Evolutionary conservation across 1,140 invertebrate genomes (phyloP).

Genomic region (Nixonia krombeini): DNA sequence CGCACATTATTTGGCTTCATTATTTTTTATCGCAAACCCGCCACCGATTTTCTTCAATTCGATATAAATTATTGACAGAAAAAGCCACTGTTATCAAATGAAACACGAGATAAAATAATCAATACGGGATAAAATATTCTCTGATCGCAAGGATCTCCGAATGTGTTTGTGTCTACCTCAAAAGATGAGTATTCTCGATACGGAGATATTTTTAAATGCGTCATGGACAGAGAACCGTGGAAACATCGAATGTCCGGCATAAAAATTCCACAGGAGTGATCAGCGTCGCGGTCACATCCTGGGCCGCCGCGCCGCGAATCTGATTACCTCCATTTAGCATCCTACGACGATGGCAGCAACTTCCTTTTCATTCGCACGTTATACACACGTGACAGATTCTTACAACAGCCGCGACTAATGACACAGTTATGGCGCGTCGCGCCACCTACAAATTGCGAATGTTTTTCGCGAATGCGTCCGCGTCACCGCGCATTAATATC

Average conservation of each 20-base stretch:
- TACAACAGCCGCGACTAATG: constrained; percentile 28
- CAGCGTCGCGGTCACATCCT: constrained; percentile 17
- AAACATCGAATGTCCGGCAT: neutral
- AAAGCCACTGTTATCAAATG: no score
- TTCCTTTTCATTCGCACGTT: constrained; percentile 43
- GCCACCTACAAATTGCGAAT: constrained; percentile 29
- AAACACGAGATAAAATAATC: no score
- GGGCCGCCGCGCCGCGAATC: constrained; percentile 44
- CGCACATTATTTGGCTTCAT: no score
- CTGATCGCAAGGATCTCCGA: no score
- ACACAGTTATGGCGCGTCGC: constrained; percentile 15
- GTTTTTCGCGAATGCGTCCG: constrained; percentile 8
- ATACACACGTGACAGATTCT: constrained; percentile 33
- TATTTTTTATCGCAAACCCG: no score
- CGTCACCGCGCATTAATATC: neutral
- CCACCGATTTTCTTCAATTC: no score
- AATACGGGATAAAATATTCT: no score
- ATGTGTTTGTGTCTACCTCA: no score
- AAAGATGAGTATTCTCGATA: no score
- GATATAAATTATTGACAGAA: no score
- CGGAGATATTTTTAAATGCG: no score
- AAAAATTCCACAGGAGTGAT: constrained; percentile 1
- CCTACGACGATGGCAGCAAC: constrained; percentile 36
- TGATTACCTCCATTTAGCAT: constrained; percentile 56
- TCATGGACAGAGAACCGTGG: no score